Percentiles rank a stretch among this genome's conserved stretches.
Conservation (phyloP, 2,113 vertebrate genomes). For the Campylomormyrus numenius region DNA sequence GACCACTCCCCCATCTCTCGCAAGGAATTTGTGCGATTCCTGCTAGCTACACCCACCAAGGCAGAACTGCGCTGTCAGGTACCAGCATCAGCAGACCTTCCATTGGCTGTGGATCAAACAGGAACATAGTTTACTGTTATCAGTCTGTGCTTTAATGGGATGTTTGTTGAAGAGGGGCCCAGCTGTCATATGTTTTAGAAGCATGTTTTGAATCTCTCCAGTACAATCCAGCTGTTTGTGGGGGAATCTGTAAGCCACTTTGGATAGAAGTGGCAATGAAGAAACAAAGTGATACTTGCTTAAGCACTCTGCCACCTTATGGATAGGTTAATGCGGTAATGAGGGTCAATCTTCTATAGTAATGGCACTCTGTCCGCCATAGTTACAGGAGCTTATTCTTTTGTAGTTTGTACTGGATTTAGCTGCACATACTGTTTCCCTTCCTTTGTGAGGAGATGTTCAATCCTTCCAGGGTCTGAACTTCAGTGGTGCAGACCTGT, state of each 20-base stretch:
- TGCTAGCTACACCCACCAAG: slow-evolving; percentile 91
- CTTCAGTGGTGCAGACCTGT: slow-evolving; percentile 92
- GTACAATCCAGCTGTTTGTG: neutral
- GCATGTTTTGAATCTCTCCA: neutral
- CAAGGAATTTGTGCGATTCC: slow-evolving; percentile 91
- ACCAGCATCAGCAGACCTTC: neutral
- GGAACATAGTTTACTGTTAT: neutral
- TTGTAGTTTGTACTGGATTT: neutral
- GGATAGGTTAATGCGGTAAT: neutral
- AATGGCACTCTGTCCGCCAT: neutral
- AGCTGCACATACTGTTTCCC: neutral
- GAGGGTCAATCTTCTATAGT: neutral
- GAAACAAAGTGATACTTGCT: neutral
- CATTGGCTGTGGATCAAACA: neutral
- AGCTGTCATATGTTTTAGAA: neutral
- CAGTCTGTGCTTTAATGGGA: neutral
- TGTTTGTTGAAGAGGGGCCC: neutral
- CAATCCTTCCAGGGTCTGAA: slow-evolving; percentile 75
- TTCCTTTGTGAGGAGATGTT: neutral
- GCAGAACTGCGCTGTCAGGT: slow-evolving; percentile 98
- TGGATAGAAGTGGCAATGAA: neutral
- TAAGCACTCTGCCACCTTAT: neutral
- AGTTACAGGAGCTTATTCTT: neutral
- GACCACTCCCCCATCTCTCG: slow-evolving; percentile 95
- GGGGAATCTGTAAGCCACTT: neutral